Base-by-base conservation (phyloP, 2,113 vertebrate genomes). In the Puffinus mauretanicus region DNA sequence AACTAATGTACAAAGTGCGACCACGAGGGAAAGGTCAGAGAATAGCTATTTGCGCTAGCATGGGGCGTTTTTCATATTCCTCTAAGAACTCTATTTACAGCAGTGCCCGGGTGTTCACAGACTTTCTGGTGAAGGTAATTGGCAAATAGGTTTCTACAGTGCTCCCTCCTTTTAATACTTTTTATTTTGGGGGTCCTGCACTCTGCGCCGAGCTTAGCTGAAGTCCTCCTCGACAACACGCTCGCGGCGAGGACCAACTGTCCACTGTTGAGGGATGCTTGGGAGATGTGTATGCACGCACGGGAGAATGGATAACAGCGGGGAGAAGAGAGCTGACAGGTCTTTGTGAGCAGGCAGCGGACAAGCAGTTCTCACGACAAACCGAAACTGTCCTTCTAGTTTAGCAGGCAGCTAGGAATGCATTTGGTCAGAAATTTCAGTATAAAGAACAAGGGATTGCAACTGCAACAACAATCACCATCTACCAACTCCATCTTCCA, bases 1-100 rank as follows among this genome's bases (percentile, higher is more conserved):
- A 96, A 98, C 98, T 98, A 98, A 98, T 98, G 98, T 98, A 98
- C 98, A 96, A 98, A 97, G 98, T 90, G 88, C 85, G 95, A 98
- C 96, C 96, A 92, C 92, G 18, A 90, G 96, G 95, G 97, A 84
- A 93, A 81, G 97, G 97, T 97, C 96, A 93, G 96, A 98, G 97
- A 96, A 98, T 38, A 98, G 98, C 98, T 98, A 98, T 95, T 70
- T 69, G 96, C 75, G 94, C 96, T 97, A 97, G 96, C 97, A 93
- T 88, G 98, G 98, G 98, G 97, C 34, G 7, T 58, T 66, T 36
- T 42, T 69, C 64, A 3, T 86, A 44, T 77, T 95, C 94, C 90
- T 94, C 95, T 97, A 96, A 66, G 44, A 97, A 97, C 84, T 96
- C 92, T 98, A 98, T 99, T 97, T 98, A 98, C 98, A 98, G 98